A percentile compares a stretch with the other conserved stretches of the same genome.
Conservation (phyloP, 2,797 vertebrate genomes). For the Sorex maritimensis region DNA sequence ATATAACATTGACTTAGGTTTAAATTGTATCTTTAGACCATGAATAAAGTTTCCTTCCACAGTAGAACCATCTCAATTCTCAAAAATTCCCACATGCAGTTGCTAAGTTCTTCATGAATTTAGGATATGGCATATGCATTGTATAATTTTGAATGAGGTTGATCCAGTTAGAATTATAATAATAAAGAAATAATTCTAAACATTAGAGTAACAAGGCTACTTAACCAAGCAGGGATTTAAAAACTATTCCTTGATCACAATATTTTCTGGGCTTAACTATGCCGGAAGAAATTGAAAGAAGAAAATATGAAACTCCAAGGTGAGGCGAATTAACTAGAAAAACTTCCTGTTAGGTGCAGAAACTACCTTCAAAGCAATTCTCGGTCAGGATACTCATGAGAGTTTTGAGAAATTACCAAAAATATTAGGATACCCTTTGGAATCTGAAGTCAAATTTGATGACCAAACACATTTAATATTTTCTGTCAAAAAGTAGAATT, state of each 20-base stretch:
- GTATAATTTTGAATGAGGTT: background rate
- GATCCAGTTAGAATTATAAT: slow-evolving; percentile 60
- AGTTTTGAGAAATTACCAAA: slow-evolving; percentile 55
- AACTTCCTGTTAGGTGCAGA: slow-evolving; percentile 59
- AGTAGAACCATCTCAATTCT: slow-evolving; percentile 41
- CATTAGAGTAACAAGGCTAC: background rate
- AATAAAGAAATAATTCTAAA: background rate
- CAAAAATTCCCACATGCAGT: slow-evolving; percentile 49
- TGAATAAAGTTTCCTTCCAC: background rate
- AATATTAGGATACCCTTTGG: slow-evolving; percentile 60
- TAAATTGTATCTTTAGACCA: slow-evolving; percentile 9
- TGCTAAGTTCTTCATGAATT: slow-evolving; percentile 43
- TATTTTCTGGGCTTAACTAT: slow-evolving; percentile 38
- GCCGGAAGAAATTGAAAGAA: slow-evolving; percentile 27
- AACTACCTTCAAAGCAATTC: slow-evolving; percentile 57
- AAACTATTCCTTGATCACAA: slow-evolving; percentile 1
- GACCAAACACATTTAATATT: slow-evolving; percentile 68
- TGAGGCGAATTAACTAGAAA: slow-evolving; percentile 69
- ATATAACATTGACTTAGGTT: slow-evolving; percentile 20
- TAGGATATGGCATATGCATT: background rate
- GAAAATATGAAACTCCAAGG: slow-evolving; percentile 48
- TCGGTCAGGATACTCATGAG: slow-evolving; percentile 46
- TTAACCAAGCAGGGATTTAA: background rate
- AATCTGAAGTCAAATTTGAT: slow-evolving; percentile 70
- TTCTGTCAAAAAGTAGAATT: slow-evolving; percentile 69